Evolutionary conservation across 1,140 invertebrate species (phyloP), one percentile per base, ranked within the genome.

Genomic region (Gonatopus flavifemur): DNA sequence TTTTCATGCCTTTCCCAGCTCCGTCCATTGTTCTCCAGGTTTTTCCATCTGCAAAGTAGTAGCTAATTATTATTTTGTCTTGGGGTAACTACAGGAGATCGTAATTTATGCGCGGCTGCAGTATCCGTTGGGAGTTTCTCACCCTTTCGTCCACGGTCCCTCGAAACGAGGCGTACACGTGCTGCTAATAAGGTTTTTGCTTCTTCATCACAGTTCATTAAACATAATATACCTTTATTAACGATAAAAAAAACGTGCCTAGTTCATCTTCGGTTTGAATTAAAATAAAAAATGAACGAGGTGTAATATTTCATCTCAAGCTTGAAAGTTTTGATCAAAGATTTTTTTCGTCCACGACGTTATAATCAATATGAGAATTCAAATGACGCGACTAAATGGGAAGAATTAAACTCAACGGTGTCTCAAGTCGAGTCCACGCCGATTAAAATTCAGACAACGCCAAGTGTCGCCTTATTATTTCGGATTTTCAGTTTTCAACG

Each of bases 361-460:
- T n/a, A n/a, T n/a, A n/a, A n/a, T n/a, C n/a, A n/a, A n/a, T n/a
- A n/a, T n/a, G n/a, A n/a, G n/a, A n/a, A n/a, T n/a, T n/a, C n/a
- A n/a, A n/a, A n/a, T n/a, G n/a, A n/a, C n/a, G n/a, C n/a, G n/a
- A n/a, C n/a, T n/a, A n/a, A n/a, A n/a, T n/a, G n/a, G n/a, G n/a
- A n/a, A n/a, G n/a, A n/a, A n/a, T n/a, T n/a, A n/a, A n/a, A n/a
- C n/a, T n/a, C n/a, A n/a, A n/a, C n/a, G n/a, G n/a, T n/a, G n/a
- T n/a, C n/a, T n/a, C n/a, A n/a, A n/a, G n/a, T n/a, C n/a, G n/a
- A n/a, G n/a, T 32, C 45, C 44, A 21, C 18, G 20, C 19, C 62
- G 62, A 69, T 70, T 74, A 66, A 72, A 72, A 74, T 74, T 74
- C 71, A 65, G 33, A 25, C 49, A 40, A 52, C 54, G 55, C 41